Conservation (phyloP, 2,888 invertebrate genomes). For the Morpho deidamia region DNA sequence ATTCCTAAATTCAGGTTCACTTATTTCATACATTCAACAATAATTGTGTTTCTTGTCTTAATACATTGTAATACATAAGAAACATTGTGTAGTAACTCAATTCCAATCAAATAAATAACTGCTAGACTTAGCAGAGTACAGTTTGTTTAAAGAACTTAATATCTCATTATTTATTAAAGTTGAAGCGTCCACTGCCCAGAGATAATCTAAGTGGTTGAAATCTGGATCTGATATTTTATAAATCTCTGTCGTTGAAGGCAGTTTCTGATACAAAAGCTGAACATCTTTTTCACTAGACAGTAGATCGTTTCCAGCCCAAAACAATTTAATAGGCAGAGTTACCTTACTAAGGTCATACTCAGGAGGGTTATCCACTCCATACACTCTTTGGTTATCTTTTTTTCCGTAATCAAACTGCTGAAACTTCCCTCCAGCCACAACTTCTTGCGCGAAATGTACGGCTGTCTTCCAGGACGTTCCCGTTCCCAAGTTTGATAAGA, state of each 20-base stretch:
- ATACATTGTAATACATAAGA: no score
- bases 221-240: constrained; percentile 77
- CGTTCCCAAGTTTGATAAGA: constrained; percentile 84
- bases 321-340: constrained; percentile 79
- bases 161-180: constrained; percentile 77
- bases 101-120: no score
- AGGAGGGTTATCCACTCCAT: constrained; percentile 78
- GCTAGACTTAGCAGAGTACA: constrained; percentile 8
- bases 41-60: no score
- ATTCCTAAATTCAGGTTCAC: no score
- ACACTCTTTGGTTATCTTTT: constrained; percentile 72
- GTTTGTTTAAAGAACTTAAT: constrained; percentile 42
- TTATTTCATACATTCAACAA: no score
- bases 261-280: constrained; percentile 53
- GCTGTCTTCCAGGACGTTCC: constrained; percentile 87
- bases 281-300: constrained; percentile 83
- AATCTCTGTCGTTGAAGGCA: constrained; percentile 71
- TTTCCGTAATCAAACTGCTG: constrained; percentile 84
- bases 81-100: no score
- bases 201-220: constrained; percentile 86
- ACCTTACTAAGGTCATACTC: constrained; percentile 80
- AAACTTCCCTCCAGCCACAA: constrained; percentile 72
- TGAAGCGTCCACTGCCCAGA: constrained; percentile 81
- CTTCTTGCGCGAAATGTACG: constrained; percentile 82
- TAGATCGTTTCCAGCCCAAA: constrained; percentile 84